Base-by-base conservation (phyloP, 2,113 vertebrate genomes). In the Hipposideros armiger region DNA sequence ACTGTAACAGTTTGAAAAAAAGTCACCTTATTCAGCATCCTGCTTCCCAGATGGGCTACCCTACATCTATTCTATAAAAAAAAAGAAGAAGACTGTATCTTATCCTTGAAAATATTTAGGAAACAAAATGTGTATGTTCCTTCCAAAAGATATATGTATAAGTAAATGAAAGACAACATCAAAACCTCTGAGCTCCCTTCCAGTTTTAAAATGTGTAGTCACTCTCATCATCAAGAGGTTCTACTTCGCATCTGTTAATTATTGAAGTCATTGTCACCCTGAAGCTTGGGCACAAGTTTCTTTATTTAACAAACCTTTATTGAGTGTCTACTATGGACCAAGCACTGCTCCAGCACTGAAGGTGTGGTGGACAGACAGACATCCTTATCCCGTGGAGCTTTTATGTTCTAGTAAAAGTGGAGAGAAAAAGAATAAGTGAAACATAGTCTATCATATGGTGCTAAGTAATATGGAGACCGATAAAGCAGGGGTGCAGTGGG, bases 241-340 rank as follows among this genome's bases (percentile, higher is more conserved):
- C 80, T 82, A 19, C 62, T 56, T 60, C 66, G 73, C 36, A 7
- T 77, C 77, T 72, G 16, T 92, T 91, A n/a, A 76, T 28, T 36
- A 30, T 72, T 30, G 58, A 86, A 90, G 42, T 62, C 54, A 78
- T 62, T 66, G 32, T 87, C 10, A 19, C 36, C 24, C 73, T 82
- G 85, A 42, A 64, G 32, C 22, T 72, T 67, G 30, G 54, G 66
- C 40, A 26, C 26, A 52, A 26, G 62, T 66, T 84, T 70, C 56
- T 89, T 87, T 93, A 64, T 84, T 76, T 88, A 36, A 70, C 54
- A 92, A 89, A 64, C 30, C 11, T 94, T 84, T 52, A 16, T 20
- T 42, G 76, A 84, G 56, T 47, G 67, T 42, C 19, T 64, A 0
- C 62, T 87, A 3, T 50, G 36, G 56, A 8, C 52, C 32, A 24